phyloP scores from a whole-genome alignment of 2,113 vertebrate genomes.

The Pelmatolapia mariae region DNA sequence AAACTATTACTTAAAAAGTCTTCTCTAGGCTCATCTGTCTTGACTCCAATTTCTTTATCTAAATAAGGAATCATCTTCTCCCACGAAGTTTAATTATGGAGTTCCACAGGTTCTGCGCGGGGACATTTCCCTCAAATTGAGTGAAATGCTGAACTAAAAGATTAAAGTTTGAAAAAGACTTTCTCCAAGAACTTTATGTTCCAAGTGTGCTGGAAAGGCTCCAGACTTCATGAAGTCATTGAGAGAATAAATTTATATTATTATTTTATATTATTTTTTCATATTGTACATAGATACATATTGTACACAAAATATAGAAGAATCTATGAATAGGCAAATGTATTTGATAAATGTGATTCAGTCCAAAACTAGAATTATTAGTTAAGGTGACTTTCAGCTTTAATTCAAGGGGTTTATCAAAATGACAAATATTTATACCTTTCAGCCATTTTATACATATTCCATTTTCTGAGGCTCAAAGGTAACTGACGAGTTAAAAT shows the following conservation, averaged over 20 bases:
- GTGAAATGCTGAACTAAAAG: not conserved
- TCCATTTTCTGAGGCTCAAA: not conserved
- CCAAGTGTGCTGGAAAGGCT: not conserved
- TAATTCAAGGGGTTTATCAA: not conserved
- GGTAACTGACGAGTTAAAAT: not conserved
- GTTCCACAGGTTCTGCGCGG: not conserved
- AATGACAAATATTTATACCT: not conserved
- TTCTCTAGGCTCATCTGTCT: not conserved
- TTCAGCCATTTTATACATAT: not conserved
- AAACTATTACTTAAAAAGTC: not conserved
- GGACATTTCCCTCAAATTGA: not conserved
- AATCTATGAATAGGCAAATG: not conserved
- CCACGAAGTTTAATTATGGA: not conserved
- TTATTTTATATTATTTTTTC: rapidly evolving
- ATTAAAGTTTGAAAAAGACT: not conserved
- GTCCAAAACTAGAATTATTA: too few species aligned
- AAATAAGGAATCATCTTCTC: not conserved
- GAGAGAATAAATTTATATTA: not conserved
- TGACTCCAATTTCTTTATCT: not conserved
- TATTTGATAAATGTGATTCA: not conserved
- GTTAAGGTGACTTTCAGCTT: not conserved
- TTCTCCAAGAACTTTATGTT: not conserved
- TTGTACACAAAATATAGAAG: not conserved
- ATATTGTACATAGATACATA: not conserved
- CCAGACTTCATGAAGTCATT: not conserved